Conservation (phyloP, 2,797 vertebrate genomes). For the Nyctalus aviator region DNA sequence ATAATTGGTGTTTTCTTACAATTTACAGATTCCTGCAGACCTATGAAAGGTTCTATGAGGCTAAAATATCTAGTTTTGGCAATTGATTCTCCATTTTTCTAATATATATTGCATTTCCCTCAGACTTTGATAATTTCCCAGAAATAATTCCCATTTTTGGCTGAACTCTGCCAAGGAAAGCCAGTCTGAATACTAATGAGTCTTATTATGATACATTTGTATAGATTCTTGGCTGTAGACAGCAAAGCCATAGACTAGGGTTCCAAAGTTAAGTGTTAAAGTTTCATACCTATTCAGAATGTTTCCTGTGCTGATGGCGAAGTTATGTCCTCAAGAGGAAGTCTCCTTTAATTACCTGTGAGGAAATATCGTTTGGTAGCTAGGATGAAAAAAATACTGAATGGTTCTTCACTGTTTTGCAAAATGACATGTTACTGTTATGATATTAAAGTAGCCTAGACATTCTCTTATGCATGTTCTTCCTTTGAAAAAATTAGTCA, state of each 20-base stretch:
- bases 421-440: background rate
- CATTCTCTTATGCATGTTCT: background rate
- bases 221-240: background rate
- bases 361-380: constrained; percentile 39
- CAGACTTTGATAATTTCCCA: constrained; percentile 17
- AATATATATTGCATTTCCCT: constrained; percentile 48
- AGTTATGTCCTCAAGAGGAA: constrained; percentile 54
- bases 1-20: constrained; percentile 22
- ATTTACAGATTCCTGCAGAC: background rate
- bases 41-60: background rate
- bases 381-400: background rate
- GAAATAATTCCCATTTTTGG: background rate
- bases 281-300: constrained; percentile 55
- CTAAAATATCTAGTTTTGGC: constrained; percentile 25
- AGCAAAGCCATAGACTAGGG: background rate
- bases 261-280: constrained; percentile 3
- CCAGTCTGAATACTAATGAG: background rate
- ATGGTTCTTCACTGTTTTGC: background rate
- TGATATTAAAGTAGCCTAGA: constrained; percentile 14
- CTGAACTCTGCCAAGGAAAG: constrained; percentile 11
- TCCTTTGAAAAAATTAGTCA: constrained; percentile 56
- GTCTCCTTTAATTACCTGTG: constrained; percentile 56
- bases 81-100: background rate
- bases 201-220: background rate
- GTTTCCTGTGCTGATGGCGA: constrained; percentile 15